Percentiles rank a stretch among this genome's conserved stretches.
Evolutionary conservation across 2,113 vertebrate genomes (phyloP).

Genomic region (Archocentrus centrarchus): DNA sequence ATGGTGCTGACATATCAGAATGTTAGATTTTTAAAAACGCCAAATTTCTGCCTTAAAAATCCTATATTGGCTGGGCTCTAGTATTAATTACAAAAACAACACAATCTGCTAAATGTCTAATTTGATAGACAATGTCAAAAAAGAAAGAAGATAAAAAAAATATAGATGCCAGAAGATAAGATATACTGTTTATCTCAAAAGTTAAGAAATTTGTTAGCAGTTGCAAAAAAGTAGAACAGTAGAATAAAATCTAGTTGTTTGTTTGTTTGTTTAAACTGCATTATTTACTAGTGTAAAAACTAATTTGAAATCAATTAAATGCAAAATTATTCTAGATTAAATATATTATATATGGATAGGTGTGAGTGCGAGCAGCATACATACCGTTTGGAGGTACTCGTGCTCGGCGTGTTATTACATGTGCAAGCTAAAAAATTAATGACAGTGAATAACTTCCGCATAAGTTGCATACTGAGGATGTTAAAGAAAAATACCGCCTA

Average conservation of each 20-base stretch:
- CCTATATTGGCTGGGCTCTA: neutral
- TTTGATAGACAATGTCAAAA: neutral
- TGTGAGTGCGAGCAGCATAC: neutral
- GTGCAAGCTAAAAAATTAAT: slow-evolving; percentile 41
- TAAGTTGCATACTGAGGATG: slow-evolving; percentile 49
- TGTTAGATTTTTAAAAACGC: neutral
- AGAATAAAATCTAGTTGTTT: too few species aligned
- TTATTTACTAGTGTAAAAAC: neutral
- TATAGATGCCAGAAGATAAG: neutral
- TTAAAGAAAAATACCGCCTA: slow-evolving; percentile 17
- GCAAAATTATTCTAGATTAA: neutral
- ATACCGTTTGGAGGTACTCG: neutral
- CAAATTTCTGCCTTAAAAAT: neutral
- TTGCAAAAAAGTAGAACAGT: too few species aligned
- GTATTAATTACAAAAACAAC: neutral
- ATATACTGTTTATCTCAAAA: neutral
- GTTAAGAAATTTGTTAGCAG: neutral
- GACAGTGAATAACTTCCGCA: slow-evolving; percentile 69
- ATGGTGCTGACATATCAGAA: too few species aligned
- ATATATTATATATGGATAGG: neutral
- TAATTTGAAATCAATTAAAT: neutral
- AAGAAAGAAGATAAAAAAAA: neutral
- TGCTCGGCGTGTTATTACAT: slow-evolving; percentile 62
- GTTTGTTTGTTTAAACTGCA: too few species aligned
- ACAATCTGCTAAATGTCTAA: neutral